phyloP scores from a whole-genome alignment of 2,797 vertebrate species.

The Lepus townsendii region DNA sequence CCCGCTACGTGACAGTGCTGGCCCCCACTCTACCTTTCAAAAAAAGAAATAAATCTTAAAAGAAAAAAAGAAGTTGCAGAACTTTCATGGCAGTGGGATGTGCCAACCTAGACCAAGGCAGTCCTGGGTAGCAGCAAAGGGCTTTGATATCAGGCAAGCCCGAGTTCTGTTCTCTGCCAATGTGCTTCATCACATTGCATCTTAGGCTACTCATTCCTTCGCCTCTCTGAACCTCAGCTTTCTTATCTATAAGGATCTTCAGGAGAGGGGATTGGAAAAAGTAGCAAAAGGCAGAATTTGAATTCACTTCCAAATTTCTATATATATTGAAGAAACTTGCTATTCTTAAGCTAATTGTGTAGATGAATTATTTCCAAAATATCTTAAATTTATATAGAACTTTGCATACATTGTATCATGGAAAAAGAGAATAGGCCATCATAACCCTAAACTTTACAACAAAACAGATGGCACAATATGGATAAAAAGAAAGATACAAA shows the following conservation, averaged over 20 bases:
- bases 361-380: slow-evolving; percentile 30
- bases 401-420: slow-evolving; percentile 12
- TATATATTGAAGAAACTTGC: slow-evolving; percentile 43
- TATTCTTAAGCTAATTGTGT: slow-evolving; percentile 2
- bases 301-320: slow-evolving; percentile 61
- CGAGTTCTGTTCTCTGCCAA: slow-evolving; percentile 4
- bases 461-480: not conserved
- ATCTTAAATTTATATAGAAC: not conserved
- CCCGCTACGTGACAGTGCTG: too few species aligned
- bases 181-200: not conserved
- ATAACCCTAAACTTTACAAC: slow-evolving; percentile 45
- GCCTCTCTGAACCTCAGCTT: slow-evolving; percentile 28
- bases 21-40: too few species aligned
- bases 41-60: too few species aligned
- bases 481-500: not conserved
- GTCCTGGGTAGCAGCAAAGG: not conserved
- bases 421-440: not conserved
- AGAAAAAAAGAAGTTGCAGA: too few species aligned
- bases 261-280: not conserved
- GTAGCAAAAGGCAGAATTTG: slow-evolving; percentile 46
- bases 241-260: not conserved
- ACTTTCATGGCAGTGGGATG: not conserved
- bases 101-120: not conserved
- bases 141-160: not conserved
- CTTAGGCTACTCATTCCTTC: not conserved